Base-by-base conservation (phyloP, 2,797 vertebrate genomes). In the Siniperca undulata region DNA sequence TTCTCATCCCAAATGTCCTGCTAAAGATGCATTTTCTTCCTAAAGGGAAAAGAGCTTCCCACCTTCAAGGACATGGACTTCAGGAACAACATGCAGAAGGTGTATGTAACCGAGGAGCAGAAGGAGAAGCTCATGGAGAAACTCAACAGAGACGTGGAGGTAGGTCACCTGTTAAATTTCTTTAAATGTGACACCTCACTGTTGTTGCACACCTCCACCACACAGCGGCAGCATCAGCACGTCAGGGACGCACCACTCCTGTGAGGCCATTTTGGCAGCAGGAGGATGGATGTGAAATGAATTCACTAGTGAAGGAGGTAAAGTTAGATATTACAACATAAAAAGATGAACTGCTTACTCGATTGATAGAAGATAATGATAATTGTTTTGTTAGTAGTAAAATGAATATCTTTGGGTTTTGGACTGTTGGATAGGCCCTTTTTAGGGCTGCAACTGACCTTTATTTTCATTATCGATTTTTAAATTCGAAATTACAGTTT, bases 21-120 rank as follows among this genome's bases (percentile, higher is more conserved):
- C 22, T 79, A n/a, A 86, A 30, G 3, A 17, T 64, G 13, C 46
- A 0, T 73, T 75, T 80, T 69, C 59, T 20, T 16, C 3, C 34
- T 14, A 2, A 94, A 97, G 98, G 97, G 94, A 52, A 99, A 99
- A 86, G 98, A 99, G 50, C 93, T 99, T 30, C 98, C 98, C 4
- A 99, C 98, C 0, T 96, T 97, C 78, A 99, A 99, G 88, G 98
- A 99, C 78, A 94, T 97, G 94, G 98, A 99, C 92, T 99, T 99
- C 91, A 95, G 98, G 80, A 98, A 98, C 95, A 97, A 97, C 94
- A 97, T 96, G 91, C 98, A 99, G 95, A 99, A 97, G 90, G 96
- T 99, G 9, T 98, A 97, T 0, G 96, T 98, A 66, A 97, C 93
- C 0, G 97, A 98, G 74, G 97, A 97, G 70, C 92, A 98, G 92